Percentiles rank a stretch among this genome's conserved stretches.
These are phyloP conservation scores for Saccostrea glomerata DNA, from an alignment of 1,140 invertebrate genomes.

Conservation along the genomic window DNA sequence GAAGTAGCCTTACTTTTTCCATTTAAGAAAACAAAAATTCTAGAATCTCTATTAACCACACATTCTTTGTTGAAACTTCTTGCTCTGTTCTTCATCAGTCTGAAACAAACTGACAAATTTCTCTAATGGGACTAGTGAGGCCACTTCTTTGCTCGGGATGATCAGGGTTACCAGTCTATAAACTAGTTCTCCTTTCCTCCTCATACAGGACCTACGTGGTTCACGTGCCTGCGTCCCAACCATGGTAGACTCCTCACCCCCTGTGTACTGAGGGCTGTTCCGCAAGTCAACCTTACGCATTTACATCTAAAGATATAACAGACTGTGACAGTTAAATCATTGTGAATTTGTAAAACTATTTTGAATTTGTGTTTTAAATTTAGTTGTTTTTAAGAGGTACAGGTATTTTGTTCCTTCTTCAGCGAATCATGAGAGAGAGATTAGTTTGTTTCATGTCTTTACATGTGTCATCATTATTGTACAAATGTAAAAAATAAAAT, in stretches of 20 bases:
- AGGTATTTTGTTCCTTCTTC: background rate
- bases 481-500: background rate
- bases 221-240: slow-evolving; percentile 26
- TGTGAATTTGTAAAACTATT: slow-evolving; percentile 19
- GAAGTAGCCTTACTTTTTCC: slow-evolving; percentile 19
- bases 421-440: background rate
- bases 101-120: background rate
- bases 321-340: background rate
- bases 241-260: background rate
- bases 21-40: background rate
- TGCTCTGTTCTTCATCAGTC: background rate
- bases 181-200: slow-evolving; percentile 33
- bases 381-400: background rate
- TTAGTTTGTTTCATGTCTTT: background rate
- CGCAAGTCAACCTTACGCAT: background rate
- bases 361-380: background rate
- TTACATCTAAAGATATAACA: background rate
- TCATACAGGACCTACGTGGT: slow-evolving; percentile 33
- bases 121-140: background rate
- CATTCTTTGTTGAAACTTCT: background rate
- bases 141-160: background rate
- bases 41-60: background rate
- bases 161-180: background rate
- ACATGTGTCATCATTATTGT: background rate
- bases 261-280: background rate